These are phyloP conservation scores for Ceuthmochares aereus DNA, from an alignment of 2,113 vertebrate species.

Conservation along the genomic window DNA sequence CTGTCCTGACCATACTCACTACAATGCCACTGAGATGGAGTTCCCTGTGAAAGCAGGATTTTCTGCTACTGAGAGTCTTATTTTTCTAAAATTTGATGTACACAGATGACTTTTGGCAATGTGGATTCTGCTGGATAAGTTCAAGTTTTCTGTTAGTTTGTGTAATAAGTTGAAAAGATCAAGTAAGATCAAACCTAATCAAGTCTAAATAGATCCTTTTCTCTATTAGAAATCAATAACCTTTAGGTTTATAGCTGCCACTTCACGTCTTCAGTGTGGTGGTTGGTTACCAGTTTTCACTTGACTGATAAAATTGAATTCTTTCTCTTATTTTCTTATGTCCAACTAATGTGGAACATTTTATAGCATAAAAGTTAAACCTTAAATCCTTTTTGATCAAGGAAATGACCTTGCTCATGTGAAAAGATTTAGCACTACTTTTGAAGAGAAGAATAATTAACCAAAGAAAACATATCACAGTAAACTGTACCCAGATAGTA, in stretches of 20 bases:
- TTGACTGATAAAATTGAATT: not conserved
- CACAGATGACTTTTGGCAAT: not conserved
- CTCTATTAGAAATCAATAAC: not conserved
- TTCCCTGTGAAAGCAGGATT: not conserved
- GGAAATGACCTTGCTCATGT: not conserved
- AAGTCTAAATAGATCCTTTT: not conserved
- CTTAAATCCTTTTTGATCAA: conserved; percentile 10
- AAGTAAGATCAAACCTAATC: not conserved
- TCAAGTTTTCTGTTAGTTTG: not conserved
- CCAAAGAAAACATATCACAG: not conserved
- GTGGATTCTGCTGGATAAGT: not conserved
- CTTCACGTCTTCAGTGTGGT: not conserved
- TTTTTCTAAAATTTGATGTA: not conserved
- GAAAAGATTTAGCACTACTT: not conserved
- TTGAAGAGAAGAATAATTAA: not conserved
- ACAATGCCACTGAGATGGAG: not conserved
- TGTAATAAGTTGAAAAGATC: not conserved
- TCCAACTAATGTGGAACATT: not conserved
- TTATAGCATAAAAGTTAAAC: not conserved
- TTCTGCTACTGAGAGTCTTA: not conserved
- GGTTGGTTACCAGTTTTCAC: not conserved
- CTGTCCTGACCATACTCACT: fast-evolving
- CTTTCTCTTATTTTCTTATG: not conserved
- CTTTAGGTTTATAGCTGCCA: not conserved
- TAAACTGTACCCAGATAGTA: not conserved